A percentile compares a stretch with the other conserved stretches of the same genome.
These are phyloP conservation scores for Perizoma affinitatum DNA, from an alignment of 2,888 invertebrate species.

Conservation along the genomic window DNA sequence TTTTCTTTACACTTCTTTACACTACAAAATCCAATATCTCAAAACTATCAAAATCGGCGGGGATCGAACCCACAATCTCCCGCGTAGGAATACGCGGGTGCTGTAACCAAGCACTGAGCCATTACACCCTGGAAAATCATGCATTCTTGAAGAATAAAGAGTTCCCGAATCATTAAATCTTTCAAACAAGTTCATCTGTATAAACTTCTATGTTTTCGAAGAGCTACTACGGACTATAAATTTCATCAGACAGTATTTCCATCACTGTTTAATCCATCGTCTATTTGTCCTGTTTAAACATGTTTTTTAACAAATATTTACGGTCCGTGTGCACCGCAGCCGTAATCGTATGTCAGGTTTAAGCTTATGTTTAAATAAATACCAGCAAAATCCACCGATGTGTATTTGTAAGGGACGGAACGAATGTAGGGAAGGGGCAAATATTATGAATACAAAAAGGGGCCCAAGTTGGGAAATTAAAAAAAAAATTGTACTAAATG, in stretches of 20 bases:
- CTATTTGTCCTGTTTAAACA: conserved; percentile 56
- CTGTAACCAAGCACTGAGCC: too few relatives aligned
- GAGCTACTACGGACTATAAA: conserved; percentile 19
- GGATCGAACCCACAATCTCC: too few relatives aligned
- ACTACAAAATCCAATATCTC: too few relatives aligned
- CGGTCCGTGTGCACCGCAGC: conserved; percentile 54
- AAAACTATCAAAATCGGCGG: too few relatives aligned
- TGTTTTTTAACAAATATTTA: conserved; percentile 71
- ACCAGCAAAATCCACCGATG: conserved; percentile 55
- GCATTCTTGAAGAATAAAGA: too few relatives aligned
- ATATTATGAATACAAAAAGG: conserved; percentile 7
- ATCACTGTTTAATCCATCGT: conserved; percentile 47
- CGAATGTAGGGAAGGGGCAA: conserved; percentile 27
- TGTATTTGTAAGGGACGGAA: conserved; percentile 31
- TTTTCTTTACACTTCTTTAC: too few relatives aligned
- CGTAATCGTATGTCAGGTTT: conserved; percentile 71
- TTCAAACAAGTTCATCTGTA: too few relatives aligned
- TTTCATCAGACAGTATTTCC: conserved; percentile 38
- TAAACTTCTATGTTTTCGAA: background rate
- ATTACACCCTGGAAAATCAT: too few relatives aligned
- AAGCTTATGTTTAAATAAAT: conserved; percentile 70
- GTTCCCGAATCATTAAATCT: too few relatives aligned
- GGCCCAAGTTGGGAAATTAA: background rate
- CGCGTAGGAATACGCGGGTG: too few relatives aligned
- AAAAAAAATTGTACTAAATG: too few relatives aligned